phyloP scores from a whole-genome alignment of 35 echinoderm and acorn worm species.

The Apostichopus japonicus region DNA sequence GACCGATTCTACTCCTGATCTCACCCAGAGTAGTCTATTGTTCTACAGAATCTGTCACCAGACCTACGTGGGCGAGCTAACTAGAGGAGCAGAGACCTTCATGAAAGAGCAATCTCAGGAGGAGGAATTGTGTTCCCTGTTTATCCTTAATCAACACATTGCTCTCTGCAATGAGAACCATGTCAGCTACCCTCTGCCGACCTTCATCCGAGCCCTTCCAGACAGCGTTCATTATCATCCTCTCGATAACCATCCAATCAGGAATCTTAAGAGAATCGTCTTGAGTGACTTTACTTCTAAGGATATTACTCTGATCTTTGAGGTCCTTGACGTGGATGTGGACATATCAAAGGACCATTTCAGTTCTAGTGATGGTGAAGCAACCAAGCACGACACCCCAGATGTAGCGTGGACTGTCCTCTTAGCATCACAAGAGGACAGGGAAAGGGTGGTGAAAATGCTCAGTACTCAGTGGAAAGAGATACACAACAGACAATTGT shows the following conservation, averaged over 20 bases:
- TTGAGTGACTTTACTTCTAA: conserved; percentile 79
- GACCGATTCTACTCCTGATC: conserved; percentile 30
- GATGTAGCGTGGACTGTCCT: conserved; percentile 83
- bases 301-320: conserved; percentile 86
- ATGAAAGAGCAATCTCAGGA: neutral
- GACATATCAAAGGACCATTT: conserved; percentile 92
- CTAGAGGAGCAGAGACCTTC: conserved; percentile 16
- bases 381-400: conserved; percentile 52
- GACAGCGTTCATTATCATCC: conserved; percentile 79
- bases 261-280: conserved; percentile 74
- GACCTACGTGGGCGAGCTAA: conserved; percentile 27
- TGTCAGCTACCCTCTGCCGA: conserved; percentile 93
- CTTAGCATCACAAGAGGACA: conserved; percentile 81
- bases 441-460: conserved; percentile 90
- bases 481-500: conserved; percentile 73
- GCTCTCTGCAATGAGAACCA: conserved; percentile 86
- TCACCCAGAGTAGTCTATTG: conserved; percentile 68
- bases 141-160: conserved; percentile 82
- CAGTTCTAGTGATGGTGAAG: conserved; percentile 56
- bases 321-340: conserved; percentile 89
- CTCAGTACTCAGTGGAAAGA: conserved; percentile 86
- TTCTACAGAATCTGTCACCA: conserved; percentile 73
- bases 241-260: conserved; percentile 58
- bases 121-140: conserved; percentile 64
- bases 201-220: conserved; percentile 80